These are phyloP conservation scores for Macrobrachium rosenbergii DNA, from an alignment of 1,140 invertebrate species.

Conservation along the genomic window DNA sequence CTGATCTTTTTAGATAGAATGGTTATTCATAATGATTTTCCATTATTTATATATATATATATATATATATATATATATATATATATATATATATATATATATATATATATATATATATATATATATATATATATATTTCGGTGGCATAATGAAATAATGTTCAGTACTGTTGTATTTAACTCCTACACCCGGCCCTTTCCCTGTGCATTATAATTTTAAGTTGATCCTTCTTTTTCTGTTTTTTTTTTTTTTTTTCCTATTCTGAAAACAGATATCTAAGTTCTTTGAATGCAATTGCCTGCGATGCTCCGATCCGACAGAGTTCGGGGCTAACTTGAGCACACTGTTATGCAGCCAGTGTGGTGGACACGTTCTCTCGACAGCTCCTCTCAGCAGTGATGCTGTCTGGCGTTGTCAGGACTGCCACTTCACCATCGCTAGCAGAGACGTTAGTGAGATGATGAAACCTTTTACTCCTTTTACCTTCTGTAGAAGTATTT, in stretches of 20 bases:
- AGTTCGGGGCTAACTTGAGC: constrained; percentile 67
- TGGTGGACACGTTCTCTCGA: constrained; percentile 71
- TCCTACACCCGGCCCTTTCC: no score
- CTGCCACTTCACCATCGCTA: constrained; percentile 74
- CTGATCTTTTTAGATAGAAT: no score
- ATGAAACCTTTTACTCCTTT: not conserved
- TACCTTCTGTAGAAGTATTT: not conserved
- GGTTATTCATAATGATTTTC: no score
- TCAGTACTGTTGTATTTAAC: no score
- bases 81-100: no score
- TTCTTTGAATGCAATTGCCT: constrained; percentile 75
- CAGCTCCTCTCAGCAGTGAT: constrained; percentile 75
- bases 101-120: no score
- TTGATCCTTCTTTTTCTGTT: not conserved
- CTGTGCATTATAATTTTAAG: not conserved
- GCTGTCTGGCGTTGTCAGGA: constrained; percentile 77
- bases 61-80: no score
- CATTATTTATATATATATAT: no score
- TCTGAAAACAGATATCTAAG: constrained; percentile 75
- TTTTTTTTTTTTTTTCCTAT: not conserved
- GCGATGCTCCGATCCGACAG: constrained; percentile 66
- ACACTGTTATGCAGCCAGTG: constrained; percentile 68
- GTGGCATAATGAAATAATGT: no score
- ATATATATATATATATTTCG: no score
- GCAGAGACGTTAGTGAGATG: constrained; percentile 73